Conservation (phyloP, 1,140 invertebrate genomes). For the Ooceraea biroi region DNA sequence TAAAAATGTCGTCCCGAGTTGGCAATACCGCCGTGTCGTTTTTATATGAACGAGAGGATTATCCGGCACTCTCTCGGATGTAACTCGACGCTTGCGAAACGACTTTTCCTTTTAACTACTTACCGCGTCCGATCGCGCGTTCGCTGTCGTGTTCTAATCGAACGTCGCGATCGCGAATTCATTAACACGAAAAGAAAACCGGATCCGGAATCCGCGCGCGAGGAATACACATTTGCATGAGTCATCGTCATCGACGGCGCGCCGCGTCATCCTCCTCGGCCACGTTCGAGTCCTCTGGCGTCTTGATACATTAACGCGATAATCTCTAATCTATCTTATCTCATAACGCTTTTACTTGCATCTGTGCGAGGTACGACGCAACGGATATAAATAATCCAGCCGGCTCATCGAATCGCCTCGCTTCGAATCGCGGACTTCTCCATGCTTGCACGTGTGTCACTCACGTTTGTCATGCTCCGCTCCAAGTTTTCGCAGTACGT, state of each 20-base stretch:
- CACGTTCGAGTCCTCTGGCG: constrained; percentile 41
- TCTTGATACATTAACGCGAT: constrained; percentile 74
- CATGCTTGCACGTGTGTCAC: neutral
- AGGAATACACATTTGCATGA: constrained; percentile 72
- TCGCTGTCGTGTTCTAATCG: constrained; percentile 40
- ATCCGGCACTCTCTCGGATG: constrained; percentile 5
- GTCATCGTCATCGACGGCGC: constrained; percentile 65
- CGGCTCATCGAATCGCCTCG: constrained; percentile 60
- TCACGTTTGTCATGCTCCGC: neutral
- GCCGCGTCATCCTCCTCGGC: constrained; percentile 53
- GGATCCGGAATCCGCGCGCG: constrained; percentile 73
- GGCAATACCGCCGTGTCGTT: too few relatives aligned
- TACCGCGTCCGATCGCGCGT: constrained; percentile 63
- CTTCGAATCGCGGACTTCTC: constrained; percentile 27
- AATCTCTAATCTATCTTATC: constrained; percentile 72
- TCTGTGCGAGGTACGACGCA: constrained; percentile 54
- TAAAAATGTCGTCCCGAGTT: too few relatives aligned
- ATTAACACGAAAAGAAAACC: constrained; percentile 75
- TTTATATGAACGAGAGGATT: neutral
- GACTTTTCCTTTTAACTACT: constrained; percentile 58
- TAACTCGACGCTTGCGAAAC: neutral
- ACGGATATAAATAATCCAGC: constrained; percentile 69
- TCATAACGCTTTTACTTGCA: constrained; percentile 61
- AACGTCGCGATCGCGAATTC: constrained; percentile 54
- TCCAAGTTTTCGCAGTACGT: constrained; percentile 6